These are phyloP conservation scores for Ondatra zibethicus DNA, from an alignment of 2,113 vertebrate genomes.

Conservation along the genomic window DNA sequence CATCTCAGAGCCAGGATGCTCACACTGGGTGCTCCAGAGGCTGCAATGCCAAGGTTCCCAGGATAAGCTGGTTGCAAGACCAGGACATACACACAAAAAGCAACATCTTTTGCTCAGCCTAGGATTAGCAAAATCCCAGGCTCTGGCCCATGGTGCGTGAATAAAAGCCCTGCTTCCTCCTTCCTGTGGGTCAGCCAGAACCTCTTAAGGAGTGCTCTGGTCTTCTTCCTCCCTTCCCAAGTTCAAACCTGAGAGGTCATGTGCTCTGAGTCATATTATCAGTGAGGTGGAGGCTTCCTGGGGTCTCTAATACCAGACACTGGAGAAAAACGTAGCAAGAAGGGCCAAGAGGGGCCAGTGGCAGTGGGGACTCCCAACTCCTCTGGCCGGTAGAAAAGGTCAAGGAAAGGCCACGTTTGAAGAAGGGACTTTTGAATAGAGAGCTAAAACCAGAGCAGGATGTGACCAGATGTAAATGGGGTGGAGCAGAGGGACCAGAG, in stretches of 20 bases:
- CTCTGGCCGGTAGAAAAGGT: neutral
- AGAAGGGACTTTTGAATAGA: neutral
- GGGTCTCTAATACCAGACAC: neutral
- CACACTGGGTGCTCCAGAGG: neutral
- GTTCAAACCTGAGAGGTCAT: neutral
- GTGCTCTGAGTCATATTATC: neutral
- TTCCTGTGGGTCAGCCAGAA: neutral
- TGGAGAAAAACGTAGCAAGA: neutral
- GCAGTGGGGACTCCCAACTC: neutral
- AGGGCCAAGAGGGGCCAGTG: neutral
- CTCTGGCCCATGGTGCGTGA: neutral
- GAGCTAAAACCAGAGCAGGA: neutral
- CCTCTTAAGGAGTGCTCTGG: neutral
- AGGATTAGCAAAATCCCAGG: neutral
- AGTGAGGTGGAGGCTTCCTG: neutral
- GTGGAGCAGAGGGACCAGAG: neutral
- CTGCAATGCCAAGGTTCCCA: neutral
- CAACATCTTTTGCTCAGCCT: neutral
- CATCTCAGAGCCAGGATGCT: neutral
- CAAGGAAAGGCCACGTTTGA: neutral
- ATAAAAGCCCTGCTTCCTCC: neutral
- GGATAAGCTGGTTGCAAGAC: neutral
- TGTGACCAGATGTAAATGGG: neutral
- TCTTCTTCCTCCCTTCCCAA: neutral
- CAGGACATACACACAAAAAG: neutral